These are phyloP conservation scores for Malurus cyaneus DNA, from an alignment of 2,113 vertebrate genomes.

Conservation along the genomic window DNA sequence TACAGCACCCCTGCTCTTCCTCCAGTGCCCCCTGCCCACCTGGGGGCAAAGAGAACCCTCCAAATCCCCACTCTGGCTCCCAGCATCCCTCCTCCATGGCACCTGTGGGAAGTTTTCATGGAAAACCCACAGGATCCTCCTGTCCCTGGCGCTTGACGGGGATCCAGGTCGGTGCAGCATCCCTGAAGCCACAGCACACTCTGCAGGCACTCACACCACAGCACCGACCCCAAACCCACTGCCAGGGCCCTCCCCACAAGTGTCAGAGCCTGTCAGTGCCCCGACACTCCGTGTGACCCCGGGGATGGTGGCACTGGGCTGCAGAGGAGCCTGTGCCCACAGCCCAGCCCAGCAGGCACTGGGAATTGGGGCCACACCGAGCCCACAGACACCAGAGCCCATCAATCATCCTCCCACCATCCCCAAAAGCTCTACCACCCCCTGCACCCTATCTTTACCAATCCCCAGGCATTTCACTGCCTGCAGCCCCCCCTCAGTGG, in stretches of 20 bases:
- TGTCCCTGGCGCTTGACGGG: not conserved
- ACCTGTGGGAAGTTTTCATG: not conserved
- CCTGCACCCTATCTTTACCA: not conserved
- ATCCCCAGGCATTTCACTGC: accelerated
- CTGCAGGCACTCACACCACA: not conserved
- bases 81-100: not conserved
- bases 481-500: not conserved
- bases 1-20: not conserved
- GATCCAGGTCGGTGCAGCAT: not conserved
- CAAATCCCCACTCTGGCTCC: not conserved
- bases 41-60: not conserved
- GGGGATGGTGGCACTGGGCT: not conserved
- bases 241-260: accelerated
- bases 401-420: accelerated
- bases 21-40: not conserved
- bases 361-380: accelerated
- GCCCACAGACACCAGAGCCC: not conserved
- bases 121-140: not conserved
- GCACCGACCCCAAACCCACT: not conserved
- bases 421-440: not conserved
- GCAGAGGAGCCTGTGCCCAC: not conserved
- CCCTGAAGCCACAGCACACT: conserved; percentile 61
- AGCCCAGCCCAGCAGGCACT: not conserved
- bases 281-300: accelerated
- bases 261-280: accelerated